Evolutionary conservation across 2,797 vertebrate species (phyloP).

Genomic region (Otus scops): DNA sequence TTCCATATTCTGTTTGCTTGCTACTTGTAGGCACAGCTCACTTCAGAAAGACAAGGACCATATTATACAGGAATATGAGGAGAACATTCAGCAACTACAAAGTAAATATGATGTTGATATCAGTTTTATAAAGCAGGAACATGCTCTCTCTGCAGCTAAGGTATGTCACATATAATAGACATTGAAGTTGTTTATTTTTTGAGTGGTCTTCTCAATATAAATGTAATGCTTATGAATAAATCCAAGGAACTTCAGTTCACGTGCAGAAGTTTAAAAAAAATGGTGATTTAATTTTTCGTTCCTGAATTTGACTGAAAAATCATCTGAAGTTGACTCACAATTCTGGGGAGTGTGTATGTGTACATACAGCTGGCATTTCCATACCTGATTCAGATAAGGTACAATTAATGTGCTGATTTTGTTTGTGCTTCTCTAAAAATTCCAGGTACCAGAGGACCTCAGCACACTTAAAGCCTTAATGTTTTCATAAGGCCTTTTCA

Average conservation of each 20-base stretch:
- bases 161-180: constrained; percentile 56
- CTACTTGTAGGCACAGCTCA: constrained; percentile 71
- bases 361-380: background rate
- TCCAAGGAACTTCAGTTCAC: background rate
- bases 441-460: background rate
- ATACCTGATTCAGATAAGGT: background rate
- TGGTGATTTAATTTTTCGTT: background rate
- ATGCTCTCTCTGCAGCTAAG: constrained; percentile 85
- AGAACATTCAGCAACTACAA: constrained; percentile 78
- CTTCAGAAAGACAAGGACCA: constrained; percentile 84
- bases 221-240: background rate
- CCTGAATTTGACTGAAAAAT: background rate
- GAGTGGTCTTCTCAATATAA: background rate
- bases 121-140: constrained; percentile 84
- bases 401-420: background rate
- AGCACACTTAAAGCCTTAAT: background rate
- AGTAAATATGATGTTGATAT: constrained; percentile 82
- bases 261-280: background rate
- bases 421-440: background rate
- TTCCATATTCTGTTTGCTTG: constrained; percentile 16
- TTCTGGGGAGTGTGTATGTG: background rate
- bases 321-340: background rate
- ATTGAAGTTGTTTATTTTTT: background rate
- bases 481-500: background rate
- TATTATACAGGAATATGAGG: constrained; percentile 77